Conservation (phyloP, 2,888 invertebrate genomes). For the Argyra leucocephala region DNA sequence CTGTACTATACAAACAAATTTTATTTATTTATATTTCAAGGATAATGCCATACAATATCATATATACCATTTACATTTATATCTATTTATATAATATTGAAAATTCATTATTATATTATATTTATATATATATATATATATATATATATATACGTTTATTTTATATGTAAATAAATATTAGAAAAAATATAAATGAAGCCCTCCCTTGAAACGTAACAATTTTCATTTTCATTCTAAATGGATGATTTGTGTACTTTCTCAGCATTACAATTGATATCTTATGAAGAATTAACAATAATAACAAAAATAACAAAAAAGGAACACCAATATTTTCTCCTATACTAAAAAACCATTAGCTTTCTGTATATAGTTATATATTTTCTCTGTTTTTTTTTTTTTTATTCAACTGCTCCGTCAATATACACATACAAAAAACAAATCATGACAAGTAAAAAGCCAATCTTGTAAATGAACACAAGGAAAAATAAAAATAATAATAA, state of each 20-base stretch:
- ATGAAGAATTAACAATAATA: background rate
- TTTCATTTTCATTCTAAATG: background rate
- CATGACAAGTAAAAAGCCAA: conserved; percentile 6
- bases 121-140: background rate
- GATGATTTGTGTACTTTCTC: conserved; percentile 3
- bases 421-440: background rate
- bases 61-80: too few species aligned
- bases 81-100: background rate
- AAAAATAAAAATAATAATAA: background rate
- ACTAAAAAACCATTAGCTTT: background rate
- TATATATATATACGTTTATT: background rate
- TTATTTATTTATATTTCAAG: too few species aligned
- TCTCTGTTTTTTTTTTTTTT: background rate
- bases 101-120: background rate
- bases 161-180: too few species aligned
- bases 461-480: background rate
- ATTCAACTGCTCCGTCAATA: background rate
- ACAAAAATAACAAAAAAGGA: background rate
- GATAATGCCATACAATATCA: too few species aligned
- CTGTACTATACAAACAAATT: too few species aligned
- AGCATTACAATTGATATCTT: conserved; percentile 6
- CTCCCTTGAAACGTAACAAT: too few species aligned
- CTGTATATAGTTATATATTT: background rate
- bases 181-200: too few species aligned
- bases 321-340: background rate